Base-by-base conservation (phyloP, 2,888 invertebrate genomes). In the Pandemis corylana region DNA sequence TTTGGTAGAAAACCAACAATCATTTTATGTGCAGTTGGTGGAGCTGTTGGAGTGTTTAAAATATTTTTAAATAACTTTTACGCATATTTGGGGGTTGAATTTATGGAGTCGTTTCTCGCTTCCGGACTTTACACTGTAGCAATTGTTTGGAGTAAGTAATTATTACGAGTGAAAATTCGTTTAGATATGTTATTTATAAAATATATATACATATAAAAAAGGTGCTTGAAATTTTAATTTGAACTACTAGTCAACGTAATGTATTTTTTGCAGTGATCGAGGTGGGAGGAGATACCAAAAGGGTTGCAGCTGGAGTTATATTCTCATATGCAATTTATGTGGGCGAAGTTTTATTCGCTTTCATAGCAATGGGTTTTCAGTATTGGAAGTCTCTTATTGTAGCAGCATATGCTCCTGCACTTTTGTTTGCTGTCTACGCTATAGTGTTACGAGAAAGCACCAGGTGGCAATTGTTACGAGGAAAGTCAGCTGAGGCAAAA, bases 51-150 rank as follows among this genome's bases (percentile, higher is more conserved):
- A 0, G 77, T 89, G 1, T 77, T 87, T 9, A 92, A 92, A 83
- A 85, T 90, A 77, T 88, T 90, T 71, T 62, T 88, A 0, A 85
- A 80, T 5, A 86, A 86, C 73, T 92, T 89, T 73, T 88, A 89
- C 53, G 80, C 80, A 2, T 92, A 91, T 70, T 71, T 92, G 20
- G 78, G 77, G 0, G 36, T 92, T 4, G 92, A 92, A 77, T 92
- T 92, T 79, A 63, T 91, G 63, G 92, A 92, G 78, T 90, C 92
- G 0, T 77, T 90, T 2, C 80, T 92, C 51, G 86, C 89, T 13
- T 90, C 91, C 0, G 92, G 92, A 41, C 83, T 91, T 44, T 92
- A 92, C 71, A 91, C 90, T 2, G 90, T 90, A 15, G 90, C 86
- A 20, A 85, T 91, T 2, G 90, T 93, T 76, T 79, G 91, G 68